Base-by-base conservation (phyloP, 2,888 invertebrate genomes). In the Lasioglossum villosulum region DNA sequence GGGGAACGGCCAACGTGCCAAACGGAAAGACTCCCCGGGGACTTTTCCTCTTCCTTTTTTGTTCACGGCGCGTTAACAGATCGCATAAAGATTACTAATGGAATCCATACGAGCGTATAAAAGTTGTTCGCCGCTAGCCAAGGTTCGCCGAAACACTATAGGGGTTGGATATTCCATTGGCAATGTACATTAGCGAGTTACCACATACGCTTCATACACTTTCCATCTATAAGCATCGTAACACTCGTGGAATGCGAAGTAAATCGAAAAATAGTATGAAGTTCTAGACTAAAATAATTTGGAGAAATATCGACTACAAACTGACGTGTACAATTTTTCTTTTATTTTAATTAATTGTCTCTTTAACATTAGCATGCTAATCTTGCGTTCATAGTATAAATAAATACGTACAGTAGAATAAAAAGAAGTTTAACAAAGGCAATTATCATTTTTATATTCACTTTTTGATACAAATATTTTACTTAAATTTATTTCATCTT, bases 71-170 rank as follows among this genome's bases (percentile, higher is more conserved):
- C 89, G 86, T 89, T 90, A 90, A 88, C 90, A 84, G 90, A 90
- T 90, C 90, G 88, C 90, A 86, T 90, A 90, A 89, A 89, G 90
- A 90, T 90, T 89, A 89, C 90, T 88, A 89, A 90, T 90, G 90
- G 90, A 89, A 88, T 90, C 84, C 88, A 79, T 87, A 89, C 87
- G 87, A 86, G 83, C 80, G 88, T 84, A 81, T 88, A 85, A 89
- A 88, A 85, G 88, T 83, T 83, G 84, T 68, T 52, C 71, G 42
- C 52, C 70, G 71, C 79, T 72, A 56, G 74, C 77, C 19, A 39
- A 39, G 56, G 71, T 70, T 79, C 16, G 19, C 45, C 14, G 73
- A 56, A 42, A 72, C 34, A 34, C 45, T 56, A 75, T 37, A 37
- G 77, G 45, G 56, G 48, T 34, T 27, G 52, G 30, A 34, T 59